Percentiles rank a stretch among this genome's conserved stretches.
Conservation (phyloP, 2,797 vertebrate species). For the Pristis pectinata region DNA sequence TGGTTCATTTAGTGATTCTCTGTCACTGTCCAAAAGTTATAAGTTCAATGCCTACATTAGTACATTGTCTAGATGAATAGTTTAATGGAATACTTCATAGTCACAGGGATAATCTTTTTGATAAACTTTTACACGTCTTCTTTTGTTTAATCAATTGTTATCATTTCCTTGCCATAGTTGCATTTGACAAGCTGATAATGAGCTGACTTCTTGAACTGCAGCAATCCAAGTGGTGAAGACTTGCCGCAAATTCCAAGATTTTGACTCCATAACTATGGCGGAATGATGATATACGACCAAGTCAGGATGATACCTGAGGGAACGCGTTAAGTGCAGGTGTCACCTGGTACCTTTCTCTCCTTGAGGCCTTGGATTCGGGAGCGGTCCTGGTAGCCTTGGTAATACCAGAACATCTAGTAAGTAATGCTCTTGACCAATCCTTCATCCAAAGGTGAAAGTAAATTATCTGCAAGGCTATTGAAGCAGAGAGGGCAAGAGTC, state of each 20-base stretch:
- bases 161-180: too few species aligned
- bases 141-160: background rate
- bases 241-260: background rate
- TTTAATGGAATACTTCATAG: background rate
- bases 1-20: background rate
- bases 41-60: background rate
- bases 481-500: background rate
- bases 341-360: background rate
- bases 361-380: background rate
- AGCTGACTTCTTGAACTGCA: background rate
- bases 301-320: background rate
- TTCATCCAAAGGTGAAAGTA: background rate
- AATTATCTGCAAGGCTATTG: background rate
- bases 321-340: background rate
- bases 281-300: background rate
- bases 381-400: background rate
- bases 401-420: background rate
- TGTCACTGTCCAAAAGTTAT: background rate
- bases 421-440: background rate
- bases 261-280: background rate
- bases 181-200: too few species aligned
- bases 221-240: background rate
- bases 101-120: background rate
- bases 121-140: background rate
- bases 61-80: background rate